Conservation (phyloP, 2,797 vertebrate species). For the Botia almorhae region DNA sequence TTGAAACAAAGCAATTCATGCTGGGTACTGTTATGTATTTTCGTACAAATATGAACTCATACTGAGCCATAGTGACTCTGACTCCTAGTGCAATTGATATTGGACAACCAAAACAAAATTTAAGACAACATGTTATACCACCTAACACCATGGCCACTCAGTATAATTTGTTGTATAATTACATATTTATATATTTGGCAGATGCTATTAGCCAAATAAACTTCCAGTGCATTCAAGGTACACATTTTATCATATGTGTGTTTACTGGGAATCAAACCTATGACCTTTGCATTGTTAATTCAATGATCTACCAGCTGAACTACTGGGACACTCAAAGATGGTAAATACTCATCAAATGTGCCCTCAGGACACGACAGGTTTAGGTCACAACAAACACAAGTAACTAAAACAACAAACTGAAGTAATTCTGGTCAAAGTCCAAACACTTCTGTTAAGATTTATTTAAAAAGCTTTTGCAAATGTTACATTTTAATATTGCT, state of each 20-base stretch:
- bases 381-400: not conserved
- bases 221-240: too few species aligned
- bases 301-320: too few species aligned
- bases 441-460: not conserved
- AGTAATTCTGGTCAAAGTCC: not conserved
- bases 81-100: conserved; percentile 22
- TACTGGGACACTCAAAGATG: not conserved
- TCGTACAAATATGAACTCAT: conserved; percentile 35
- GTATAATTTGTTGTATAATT: not conserved
- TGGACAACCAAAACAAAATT: conserved; percentile 13
- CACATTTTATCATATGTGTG: too few species aligned
- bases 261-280: too few species aligned
- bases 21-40: conserved; percentile 30
- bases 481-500: not conserved
- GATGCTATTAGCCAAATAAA: too few species aligned
- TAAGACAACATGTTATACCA: not conserved
- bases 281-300: too few species aligned
- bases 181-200: not conserved
- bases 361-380: not conserved
- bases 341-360: not conserved
- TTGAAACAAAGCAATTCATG: conserved; percentile 41
- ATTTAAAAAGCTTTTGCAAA: not conserved
- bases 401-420: not conserved
- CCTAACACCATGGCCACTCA: not conserved
- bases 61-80: conserved; percentile 21